These are phyloP conservation scores for Hydrochoerus hydrochaeris DNA, from an alignment of 2,113 vertebrate genomes.

Conservation along the genomic window DNA sequence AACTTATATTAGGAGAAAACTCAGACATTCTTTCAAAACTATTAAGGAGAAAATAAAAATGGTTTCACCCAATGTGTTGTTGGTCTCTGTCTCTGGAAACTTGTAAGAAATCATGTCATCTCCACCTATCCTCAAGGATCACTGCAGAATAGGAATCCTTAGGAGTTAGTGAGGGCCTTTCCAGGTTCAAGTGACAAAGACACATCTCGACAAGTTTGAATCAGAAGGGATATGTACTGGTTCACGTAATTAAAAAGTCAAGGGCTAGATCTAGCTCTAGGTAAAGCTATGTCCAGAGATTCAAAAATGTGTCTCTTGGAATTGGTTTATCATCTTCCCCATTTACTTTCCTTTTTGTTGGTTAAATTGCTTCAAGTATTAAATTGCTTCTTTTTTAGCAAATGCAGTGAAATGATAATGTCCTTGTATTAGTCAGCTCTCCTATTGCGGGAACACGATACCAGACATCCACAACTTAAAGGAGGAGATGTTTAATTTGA, in stretches of 20 bases:
- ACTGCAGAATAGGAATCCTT: neutral
- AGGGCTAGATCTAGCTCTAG: neutral
- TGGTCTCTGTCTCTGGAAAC: neutral
- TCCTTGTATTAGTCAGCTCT: neutral
- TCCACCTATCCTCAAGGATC: neutral
- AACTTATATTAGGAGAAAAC: slow-evolving; percentile 1
- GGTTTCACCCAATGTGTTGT: neutral
- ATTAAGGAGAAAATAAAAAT: neutral
- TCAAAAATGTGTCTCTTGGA: neutral
- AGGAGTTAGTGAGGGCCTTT: neutral
- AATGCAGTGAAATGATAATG: neutral
- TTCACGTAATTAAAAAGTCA: neutral
- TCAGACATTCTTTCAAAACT: neutral
- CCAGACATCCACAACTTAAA: neutral
- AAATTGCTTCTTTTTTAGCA: too few relatives aligned
- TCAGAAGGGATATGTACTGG: neutral
- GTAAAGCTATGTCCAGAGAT: neutral
- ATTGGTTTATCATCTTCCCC: neutral
- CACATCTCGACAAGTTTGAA: neutral
- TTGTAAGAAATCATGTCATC: neutral
- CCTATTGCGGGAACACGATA: neutral
- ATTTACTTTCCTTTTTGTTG: neutral
- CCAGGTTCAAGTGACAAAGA: neutral
- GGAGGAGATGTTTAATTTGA: neutral
- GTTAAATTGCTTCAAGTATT: neutral